Percentiles rank a stretch among this genome's conserved stretches.
phyloP scores from a whole-genome alignment of 2,888 invertebrate genomes.

The Nemurella pictetii region DNA sequence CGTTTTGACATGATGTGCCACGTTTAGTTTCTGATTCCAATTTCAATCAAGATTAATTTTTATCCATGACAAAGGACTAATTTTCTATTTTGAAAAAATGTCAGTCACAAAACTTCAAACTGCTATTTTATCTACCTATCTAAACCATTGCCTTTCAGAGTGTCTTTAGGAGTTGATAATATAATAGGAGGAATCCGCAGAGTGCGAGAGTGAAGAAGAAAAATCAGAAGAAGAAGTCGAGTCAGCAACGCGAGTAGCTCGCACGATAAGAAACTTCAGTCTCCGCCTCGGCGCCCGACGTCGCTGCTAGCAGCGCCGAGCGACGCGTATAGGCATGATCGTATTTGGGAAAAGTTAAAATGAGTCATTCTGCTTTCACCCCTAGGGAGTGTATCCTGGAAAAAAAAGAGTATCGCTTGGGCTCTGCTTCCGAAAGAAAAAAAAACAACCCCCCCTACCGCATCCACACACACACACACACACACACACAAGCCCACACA shows the following conservation, averaged over 20 bases:
- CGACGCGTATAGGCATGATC: constrained; percentile 26
- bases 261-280: constrained; percentile 12
- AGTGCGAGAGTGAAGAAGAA: neutral
- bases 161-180: neutral
- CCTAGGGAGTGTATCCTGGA: constrained; percentile 8
- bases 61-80: neutral
- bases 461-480: neutral
- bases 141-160: neutral
- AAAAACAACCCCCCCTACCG: too few species aligned
- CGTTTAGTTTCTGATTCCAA: neutral
- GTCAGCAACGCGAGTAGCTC: neutral
- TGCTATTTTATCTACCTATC: neutral
- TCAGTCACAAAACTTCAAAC: neutral
- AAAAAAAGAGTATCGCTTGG: neutral
- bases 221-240: neutral
- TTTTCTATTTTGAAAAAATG: neutral
- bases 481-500: neutral
- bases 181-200: neutral
- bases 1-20: too few species aligned
- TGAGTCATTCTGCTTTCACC: constrained; percentile 29
- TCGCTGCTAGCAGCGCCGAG: neutral
- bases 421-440: neutral
- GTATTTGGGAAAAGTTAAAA: constrained; percentile 27
- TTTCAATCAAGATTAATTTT: neutral
- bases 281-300: neutral